Evolutionary conservation across 1,140 invertebrate species (phyloP), one percentile per base, ranked within the genome.

Genomic region (Drosophila orosa): DNA sequence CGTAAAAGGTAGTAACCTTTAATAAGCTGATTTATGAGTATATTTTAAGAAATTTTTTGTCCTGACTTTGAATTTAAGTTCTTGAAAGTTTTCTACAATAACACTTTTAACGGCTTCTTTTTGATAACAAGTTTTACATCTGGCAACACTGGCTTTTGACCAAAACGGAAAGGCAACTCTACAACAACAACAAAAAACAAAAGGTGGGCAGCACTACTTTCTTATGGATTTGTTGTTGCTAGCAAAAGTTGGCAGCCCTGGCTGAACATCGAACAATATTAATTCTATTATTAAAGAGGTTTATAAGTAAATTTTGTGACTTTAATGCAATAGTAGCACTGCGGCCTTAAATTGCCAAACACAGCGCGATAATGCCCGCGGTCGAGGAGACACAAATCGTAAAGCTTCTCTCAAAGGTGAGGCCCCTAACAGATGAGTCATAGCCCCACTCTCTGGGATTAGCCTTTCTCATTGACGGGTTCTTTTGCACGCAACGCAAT

Each of bases 381-480:
- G 65, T 80, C 63, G 90, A 91, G 25, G 90, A 91, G 47, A 71
- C 80, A 24, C 74, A 90, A 68, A 90, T 91, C 15, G 80, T 71
- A n/a, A 90, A 83, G 73, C 68, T 78, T 61, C 57, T 91, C 47
- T 77, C 90, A 48, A 90, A 89, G 90, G 90, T 91, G 60, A 60
- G 58, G 22, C 15, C 9, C 24, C 33, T n/a, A 17, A 17, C 22
- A 54, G 42, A 67, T 90, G 84, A 89, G 42, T 90, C 84, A 87
- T 89, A 37, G 15, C 22, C 56, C 55, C 58, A 60, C 44, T 71
- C 73, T 63, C 39, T 58, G 40, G 10, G 25, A 47, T 27, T 33
- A 33, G 31, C 22, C 7, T 15, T 50, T 47, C 48, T 63, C 50
- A 35, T 57, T 24, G 19, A 37, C 19, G 19, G 15, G 17, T 66